Conservation (phyloP, 2,888 invertebrate species). For the Caenorhabditis afra region DNA sequence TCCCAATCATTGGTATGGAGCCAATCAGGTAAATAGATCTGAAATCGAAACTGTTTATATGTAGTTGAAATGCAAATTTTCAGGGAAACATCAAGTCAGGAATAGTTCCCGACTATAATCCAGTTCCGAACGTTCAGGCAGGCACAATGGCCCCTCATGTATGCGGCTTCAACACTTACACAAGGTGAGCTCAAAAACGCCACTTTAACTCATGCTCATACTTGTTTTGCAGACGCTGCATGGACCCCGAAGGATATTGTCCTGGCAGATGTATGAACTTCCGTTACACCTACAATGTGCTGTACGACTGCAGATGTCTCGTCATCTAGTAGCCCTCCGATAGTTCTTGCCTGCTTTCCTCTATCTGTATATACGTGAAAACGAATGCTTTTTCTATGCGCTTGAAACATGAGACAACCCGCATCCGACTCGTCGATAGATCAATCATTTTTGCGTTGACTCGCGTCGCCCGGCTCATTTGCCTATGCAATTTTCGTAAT, state of each 20-base stretch:
- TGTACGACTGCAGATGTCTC: slow-evolving; percentile 74
- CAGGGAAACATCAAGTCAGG: slow-evolving; percentile 67
- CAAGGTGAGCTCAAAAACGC: slow-evolving; percentile 44
- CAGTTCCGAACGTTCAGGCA: slow-evolving; percentile 52
- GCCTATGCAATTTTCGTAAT: slow-evolving; percentile 37
- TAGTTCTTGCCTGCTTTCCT: not conserved
- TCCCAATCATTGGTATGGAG: slow-evolving; percentile 75
- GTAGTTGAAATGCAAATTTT: not conserved
- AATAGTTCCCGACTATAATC: slow-evolving; percentile 64
- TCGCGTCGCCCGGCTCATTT: slow-evolving; percentile 7
- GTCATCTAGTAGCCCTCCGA: slow-evolving; percentile 41
- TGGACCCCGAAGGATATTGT: slow-evolving; percentile 72
- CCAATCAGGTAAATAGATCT: slow-evolving; percentile 64
- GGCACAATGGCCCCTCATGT: slow-evolving; percentile 71
- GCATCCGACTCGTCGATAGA: not conserved
- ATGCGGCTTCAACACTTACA: slow-evolving; percentile 74
- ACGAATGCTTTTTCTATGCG: slow-evolving; percentile 1
- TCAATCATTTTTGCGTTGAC: slow-evolving; percentile 34
- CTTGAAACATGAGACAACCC: not conserved
- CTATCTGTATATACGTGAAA: slow-evolving; percentile 32
- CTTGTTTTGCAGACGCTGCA: slow-evolving; percentile 65
- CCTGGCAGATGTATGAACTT: slow-evolving; percentile 76
- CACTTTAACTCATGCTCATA: not conserved
- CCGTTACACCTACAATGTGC: slow-evolving; percentile 73
- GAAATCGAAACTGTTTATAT: not conserved